A percentile compares a stretch with the other conserved stretches of the same genome.
Conservation (phyloP, 2,888 invertebrate genomes). For the Glaucopsyche alexis region DNA sequence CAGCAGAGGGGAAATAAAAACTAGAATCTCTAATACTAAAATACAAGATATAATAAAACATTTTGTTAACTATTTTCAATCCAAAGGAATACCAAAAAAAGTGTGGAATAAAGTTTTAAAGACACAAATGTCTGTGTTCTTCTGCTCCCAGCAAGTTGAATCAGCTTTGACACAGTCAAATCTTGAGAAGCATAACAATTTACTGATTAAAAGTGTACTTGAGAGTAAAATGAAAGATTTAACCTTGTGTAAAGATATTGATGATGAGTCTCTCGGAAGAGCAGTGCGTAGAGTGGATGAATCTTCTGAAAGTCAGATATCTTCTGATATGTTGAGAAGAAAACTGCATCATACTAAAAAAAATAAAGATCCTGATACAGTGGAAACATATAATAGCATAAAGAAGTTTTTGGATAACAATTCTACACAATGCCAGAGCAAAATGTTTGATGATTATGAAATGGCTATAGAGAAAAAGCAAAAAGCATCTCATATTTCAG, state of each 20-base stretch:
- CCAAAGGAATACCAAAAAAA: conserved; percentile 36
- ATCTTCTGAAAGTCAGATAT: conserved; percentile 21
- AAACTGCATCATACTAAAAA: conserved; percentile 33
- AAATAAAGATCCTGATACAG: conserved; percentile 29
- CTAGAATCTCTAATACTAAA: conserved; percentile 45
- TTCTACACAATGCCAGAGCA: conserved; percentile 30
- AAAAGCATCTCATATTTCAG: neutral
- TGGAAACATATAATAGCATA: conserved; percentile 38
- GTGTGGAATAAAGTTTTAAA: conserved; percentile 44
- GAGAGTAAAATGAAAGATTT: conserved; percentile 52
- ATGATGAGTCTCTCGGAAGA: conserved; percentile 53
- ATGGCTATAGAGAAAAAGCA: neutral
- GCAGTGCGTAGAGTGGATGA: conserved; percentile 35
- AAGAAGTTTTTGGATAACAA: conserved; percentile 41
- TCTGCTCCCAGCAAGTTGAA: conserved; percentile 45
- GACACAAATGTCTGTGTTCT: conserved; percentile 48
- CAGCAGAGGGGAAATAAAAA: conserved; percentile 47
- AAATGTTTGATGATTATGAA: neutral
- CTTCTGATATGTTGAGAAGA: conserved; percentile 35
- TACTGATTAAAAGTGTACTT: conserved; percentile 38
- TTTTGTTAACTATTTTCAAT: conserved; percentile 46
- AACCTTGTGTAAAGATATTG: conserved; percentile 53
- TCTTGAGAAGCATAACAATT: conserved; percentile 42
- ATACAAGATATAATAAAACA: conserved; percentile 46
- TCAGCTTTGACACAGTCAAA: conserved; percentile 44